Conservation (phyloP, 2,888 invertebrate species). For the Nemoura dubitans region DNA sequence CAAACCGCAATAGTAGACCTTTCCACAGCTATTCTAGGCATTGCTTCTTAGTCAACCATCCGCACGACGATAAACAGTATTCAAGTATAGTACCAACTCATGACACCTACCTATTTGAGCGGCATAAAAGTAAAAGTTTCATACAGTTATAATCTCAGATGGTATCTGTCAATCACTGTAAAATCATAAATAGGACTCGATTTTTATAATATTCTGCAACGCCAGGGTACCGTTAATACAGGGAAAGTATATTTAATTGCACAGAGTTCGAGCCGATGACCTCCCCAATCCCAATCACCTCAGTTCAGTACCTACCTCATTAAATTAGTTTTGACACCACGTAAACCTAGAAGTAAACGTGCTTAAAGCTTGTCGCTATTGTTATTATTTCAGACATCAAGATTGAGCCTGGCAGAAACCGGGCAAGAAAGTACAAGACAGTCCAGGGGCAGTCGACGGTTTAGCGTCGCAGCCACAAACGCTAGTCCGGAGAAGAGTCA, state of each 20-base stretch:
- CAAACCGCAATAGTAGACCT: background rate
- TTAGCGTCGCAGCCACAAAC: background rate
- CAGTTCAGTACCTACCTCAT: too few relatives aligned
- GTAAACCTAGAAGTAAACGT: too few relatives aligned
- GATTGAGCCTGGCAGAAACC: background rate
- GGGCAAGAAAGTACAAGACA: background rate
- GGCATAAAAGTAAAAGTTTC: background rate
- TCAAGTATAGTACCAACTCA: background rate
- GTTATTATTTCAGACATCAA: constrained; percentile 24
- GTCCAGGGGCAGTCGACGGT: constrained; percentile 1
- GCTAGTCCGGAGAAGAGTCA: background rate
- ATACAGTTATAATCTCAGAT: background rate
- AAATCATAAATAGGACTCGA: background rate
- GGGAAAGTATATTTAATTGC: background rate
- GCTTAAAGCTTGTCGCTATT: background rate
- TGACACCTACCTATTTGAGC: background rate
- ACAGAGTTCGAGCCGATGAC: background rate
- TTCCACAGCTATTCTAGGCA: background rate
- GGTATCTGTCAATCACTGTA: background rate
- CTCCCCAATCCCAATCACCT: background rate
- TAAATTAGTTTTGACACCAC: too few relatives aligned
- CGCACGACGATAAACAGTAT: too few relatives aligned
- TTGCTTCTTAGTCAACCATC: too few relatives aligned
- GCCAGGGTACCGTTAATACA: background rate
- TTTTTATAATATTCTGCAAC: background rate